phyloP scores from a whole-genome alignment of 2,797 vertebrate genomes.

The Lagorchestes hirsutus region DNA sequence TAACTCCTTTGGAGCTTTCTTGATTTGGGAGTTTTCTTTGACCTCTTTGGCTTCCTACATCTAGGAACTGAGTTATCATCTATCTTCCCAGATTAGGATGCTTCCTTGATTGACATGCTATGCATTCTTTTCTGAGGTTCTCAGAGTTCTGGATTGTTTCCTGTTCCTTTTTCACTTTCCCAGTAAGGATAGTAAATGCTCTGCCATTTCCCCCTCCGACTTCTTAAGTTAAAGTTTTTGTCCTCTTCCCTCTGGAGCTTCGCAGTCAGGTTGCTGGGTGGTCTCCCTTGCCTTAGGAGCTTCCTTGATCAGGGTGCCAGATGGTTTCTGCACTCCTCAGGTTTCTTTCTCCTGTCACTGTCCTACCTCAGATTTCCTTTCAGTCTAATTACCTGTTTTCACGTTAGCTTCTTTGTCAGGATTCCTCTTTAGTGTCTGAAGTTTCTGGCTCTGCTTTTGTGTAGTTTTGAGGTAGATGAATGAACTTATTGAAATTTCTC shows the following conservation, averaged over 20 bases:
- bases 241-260: not conserved
- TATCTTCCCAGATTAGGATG: not conserved
- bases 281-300: not conserved
- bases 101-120: not conserved
- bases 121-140: not conserved
- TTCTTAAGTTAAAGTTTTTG: not conserved
- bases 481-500: not conserved
- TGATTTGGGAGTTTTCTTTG: not conserved
- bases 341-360: not conserved
- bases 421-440: not conserved
- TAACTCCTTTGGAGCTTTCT: not conserved
- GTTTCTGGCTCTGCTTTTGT: not conserved
- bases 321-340: not conserved
- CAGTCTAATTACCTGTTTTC: not conserved
- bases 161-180: not conserved
- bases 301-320: not conserved
- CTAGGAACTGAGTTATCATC: not conserved
- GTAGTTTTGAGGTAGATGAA: not conserved
- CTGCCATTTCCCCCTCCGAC: not conserved
- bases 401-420: not conserved
- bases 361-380: not conserved
- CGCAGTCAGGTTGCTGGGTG: not conserved
- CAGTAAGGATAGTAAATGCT: not conserved
- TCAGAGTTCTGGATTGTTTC: not conserved
- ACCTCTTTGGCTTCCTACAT: not conserved